A percentile compares a stretch with the other conserved stretches of the same genome.
phyloP scores from a whole-genome alignment of 2,797 vertebrate species.

The Enteromius thamalakanensis region DNA sequence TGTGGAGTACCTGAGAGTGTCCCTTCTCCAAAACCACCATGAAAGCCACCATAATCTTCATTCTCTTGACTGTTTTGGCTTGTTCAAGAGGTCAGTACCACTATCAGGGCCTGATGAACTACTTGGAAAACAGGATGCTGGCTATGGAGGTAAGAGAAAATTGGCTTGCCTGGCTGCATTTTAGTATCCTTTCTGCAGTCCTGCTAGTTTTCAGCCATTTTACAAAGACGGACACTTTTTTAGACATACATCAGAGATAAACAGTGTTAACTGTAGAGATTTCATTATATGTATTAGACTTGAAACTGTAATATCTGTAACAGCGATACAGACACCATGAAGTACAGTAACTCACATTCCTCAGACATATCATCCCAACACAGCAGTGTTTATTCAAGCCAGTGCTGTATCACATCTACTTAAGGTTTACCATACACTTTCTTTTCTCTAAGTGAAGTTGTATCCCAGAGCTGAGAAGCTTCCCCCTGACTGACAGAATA shows the following conservation, averaged over 20 bases:
- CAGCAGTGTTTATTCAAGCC: not conserved
- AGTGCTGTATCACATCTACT: not conserved
- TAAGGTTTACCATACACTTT: not conserved
- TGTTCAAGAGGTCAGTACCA: conserved; percentile 80
- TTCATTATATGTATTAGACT: not conserved
- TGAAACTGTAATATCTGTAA: not conserved
- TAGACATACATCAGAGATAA: not conserved
- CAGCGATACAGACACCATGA: not conserved
- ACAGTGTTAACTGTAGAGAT: not conserved
- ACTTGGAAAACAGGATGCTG: conserved; percentile 90
- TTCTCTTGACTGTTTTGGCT: conserved; percentile 78
- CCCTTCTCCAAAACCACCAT: conserved; percentile 64
- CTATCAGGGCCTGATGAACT: conserved; percentile 93
- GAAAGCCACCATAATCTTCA: conserved; percentile 71
- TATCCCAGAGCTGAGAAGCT: not conserved
- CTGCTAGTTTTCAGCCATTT: conserved; percentile 8
- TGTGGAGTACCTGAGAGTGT: conserved; percentile 51
- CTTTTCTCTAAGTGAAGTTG: conserved; percentile 6
- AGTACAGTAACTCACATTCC: conserved; percentile 42
- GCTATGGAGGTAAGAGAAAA: conserved; percentile 88
- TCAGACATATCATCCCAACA: not conserved
- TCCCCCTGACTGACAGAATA: not conserved
- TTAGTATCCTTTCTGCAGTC: not conserved
- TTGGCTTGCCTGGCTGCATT: not conserved
- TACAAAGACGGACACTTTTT: not conserved